phyloP scores from a whole-genome alignment of 2,888 invertebrate species.

The Ormyrus nitidulus region DNA sequence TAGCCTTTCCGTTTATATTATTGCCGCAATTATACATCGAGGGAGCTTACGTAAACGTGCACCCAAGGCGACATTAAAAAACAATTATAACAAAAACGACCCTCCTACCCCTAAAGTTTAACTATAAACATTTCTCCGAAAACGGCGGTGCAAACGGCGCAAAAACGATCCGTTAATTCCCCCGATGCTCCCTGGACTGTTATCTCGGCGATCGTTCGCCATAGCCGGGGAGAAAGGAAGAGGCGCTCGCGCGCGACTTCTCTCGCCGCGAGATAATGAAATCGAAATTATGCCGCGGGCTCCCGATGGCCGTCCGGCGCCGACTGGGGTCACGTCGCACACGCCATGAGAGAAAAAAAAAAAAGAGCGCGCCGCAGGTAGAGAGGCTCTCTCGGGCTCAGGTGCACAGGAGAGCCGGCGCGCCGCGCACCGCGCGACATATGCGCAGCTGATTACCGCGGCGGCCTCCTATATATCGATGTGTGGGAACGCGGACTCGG shows the following conservation, averaged over 20 bases:
- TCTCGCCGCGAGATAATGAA: slow-evolving; percentile 62
- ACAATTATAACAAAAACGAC: no score
- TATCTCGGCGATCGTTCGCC: no score
- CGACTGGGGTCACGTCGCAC: slow-evolving; percentile 56
- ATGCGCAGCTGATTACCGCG: slow-evolving; percentile 66
- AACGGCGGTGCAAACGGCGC: no score
- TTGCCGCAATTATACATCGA: no score
- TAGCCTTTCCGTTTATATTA: no score
- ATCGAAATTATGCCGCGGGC: slow-evolving; percentile 58
- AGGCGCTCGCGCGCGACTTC: slow-evolving; percentile 31
- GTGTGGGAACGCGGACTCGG: slow-evolving; percentile 66
- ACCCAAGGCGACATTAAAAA: no score
- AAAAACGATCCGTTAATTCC: no score
- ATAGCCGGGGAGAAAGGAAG: neutral
- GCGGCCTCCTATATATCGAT: slow-evolving; percentile 62
- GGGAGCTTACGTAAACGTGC: no score
- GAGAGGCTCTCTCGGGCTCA: slow-evolving; percentile 60
- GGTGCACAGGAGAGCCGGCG: slow-evolving; percentile 62
- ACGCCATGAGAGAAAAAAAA: slow-evolving; percentile 65
- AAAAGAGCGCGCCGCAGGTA: neutral
- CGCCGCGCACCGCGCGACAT: slow-evolving; percentile 64
- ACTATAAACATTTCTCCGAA: no score
- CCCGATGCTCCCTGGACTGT: no score
- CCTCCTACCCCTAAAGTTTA: no score
- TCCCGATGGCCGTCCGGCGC: slow-evolving; percentile 45